Evolutionary conservation across 1,140 invertebrate genomes (phyloP), one percentile per base, ranked within the genome.

Genomic region (Drosophila bocqueti): DNA sequence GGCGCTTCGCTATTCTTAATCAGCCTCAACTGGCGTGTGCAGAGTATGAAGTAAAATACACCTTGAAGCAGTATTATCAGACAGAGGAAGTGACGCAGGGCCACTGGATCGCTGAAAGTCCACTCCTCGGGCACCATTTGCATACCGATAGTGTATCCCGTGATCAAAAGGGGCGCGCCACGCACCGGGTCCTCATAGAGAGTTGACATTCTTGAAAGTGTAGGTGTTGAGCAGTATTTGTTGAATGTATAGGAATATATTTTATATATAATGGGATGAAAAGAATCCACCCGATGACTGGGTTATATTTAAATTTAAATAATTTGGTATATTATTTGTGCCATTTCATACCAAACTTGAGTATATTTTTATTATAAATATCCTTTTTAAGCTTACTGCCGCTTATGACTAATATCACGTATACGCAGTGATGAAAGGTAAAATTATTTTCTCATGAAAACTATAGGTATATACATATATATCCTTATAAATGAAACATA

Each of bases 161-260:
- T 34, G 7, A 85, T 55, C 15, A 16, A 15, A 1, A 81, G 7
- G 24, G 46, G 36, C 0, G 15, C 60, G 4, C 61, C 46, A 2
- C 63, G 78, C 58, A 78, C 21, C 0, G 82, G 82, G 26, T 85
- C 68, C 38, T 85, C 61, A 29, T 85, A 85, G 0, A 85, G 45
- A 2, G 82, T 42, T 1, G 40, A 24, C 80, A 82, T 82, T 4
- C 10, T 43, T 3, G 1, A 8, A 18, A 4, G 50, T 52, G 5
- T 21, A 45, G 16, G 4, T 52, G 49, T 31, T 6, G 4, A n/a
- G 9, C 1, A 26, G 7, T 10, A 13, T 10, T 7, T 13, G 13
- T 6, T 9, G 9, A 24, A 16, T 21, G 6, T 38, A 2, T 10
- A 16, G 4, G 2, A 36, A 16, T 38, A 6, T 38, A 10, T 10